Evolutionary conservation across 1,140 invertebrate species (phyloP).

Genomic region (Leptinotarsa lineolata): DNA sequence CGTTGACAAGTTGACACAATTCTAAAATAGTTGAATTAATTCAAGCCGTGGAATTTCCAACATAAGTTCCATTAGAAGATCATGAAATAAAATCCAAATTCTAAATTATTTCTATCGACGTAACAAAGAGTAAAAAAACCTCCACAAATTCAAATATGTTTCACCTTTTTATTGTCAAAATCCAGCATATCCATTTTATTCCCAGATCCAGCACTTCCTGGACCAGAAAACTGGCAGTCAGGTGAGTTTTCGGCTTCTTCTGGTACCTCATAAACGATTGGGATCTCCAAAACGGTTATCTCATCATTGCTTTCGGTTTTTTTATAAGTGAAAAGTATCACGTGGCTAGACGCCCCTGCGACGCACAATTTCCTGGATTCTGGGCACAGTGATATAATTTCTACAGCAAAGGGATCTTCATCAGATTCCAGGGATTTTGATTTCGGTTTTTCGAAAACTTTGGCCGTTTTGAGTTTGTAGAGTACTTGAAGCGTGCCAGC

Average conservation of each 20-base stretch:
- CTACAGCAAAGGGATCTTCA: constrained; percentile 92
- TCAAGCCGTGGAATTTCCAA: no score
- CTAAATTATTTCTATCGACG: no score
- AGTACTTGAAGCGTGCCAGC: constrained; percentile 90
- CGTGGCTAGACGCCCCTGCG: constrained; percentile 88
- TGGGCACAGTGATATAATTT: constrained; percentile 88
- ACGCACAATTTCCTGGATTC: constrained; percentile 89
- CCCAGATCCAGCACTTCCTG: constrained; percentile 57
- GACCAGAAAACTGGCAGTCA: constrained; percentile 75
- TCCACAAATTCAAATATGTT: neutral
- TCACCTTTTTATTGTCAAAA: constrained; percentile 63
- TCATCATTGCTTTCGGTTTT: constrained; percentile 87
- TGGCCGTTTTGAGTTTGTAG: constrained; percentile 97
- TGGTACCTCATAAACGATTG: constrained; percentile 80
- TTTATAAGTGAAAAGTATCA: constrained; percentile 93
- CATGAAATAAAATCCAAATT: no score
- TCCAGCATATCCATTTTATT: constrained; percentile 61
- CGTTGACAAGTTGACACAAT: no score
- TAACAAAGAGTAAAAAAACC: no score
- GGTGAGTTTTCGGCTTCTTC: constrained; percentile 80
- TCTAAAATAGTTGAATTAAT: neutral
- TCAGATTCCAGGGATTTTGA: constrained; percentile 58
- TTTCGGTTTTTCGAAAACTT: constrained; percentile 83
- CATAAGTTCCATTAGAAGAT: no score
- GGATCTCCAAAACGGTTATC: constrained; percentile 84